These are phyloP conservation scores for Gryllus longicercus DNA, from an alignment of 2,888 invertebrate species.

Conservation along the genomic window DNA sequence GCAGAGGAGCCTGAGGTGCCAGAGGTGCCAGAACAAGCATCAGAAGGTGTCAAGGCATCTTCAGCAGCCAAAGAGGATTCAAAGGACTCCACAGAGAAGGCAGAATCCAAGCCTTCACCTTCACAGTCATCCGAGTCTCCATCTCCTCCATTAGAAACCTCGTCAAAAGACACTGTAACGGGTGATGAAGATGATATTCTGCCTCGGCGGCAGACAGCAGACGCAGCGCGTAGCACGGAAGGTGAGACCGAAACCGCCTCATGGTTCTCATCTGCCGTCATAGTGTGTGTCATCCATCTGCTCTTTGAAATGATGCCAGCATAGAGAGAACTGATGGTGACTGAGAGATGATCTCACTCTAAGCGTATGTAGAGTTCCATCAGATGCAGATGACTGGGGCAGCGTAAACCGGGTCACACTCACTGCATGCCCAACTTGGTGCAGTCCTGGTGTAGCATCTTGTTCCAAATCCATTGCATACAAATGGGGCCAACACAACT, in stretches of 20 bases:
- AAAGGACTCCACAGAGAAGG: no score
- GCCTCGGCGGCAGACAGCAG: background rate
- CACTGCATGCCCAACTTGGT: no score
- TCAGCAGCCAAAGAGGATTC: no score
- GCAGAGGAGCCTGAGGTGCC: no score
- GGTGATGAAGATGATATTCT: background rate
- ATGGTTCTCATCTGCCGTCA: constrained; percentile 37
- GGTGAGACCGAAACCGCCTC: constrained; percentile 32
- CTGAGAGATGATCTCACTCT: no score
- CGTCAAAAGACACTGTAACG: background rate
- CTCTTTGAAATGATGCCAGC: constrained; percentile 36
- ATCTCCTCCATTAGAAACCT: background rate
- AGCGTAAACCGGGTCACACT: no score
- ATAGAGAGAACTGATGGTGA: background rate
- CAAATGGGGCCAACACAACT: no score
- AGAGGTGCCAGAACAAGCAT: background rate
- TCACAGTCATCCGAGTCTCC: background rate
- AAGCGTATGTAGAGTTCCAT: no score
- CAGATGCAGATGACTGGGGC: no score
- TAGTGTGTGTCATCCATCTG: constrained; percentile 40
- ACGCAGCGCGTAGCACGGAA: background rate
- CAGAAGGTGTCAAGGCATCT: background rate
- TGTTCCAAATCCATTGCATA: no score
- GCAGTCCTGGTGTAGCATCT: no score
- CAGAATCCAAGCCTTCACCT: no score